Percentiles rank a stretch among this genome's conserved stretches.
phyloP scores from a whole-genome alignment of 2,797 vertebrate species.

The Macroramphosus scolopax region DNA sequence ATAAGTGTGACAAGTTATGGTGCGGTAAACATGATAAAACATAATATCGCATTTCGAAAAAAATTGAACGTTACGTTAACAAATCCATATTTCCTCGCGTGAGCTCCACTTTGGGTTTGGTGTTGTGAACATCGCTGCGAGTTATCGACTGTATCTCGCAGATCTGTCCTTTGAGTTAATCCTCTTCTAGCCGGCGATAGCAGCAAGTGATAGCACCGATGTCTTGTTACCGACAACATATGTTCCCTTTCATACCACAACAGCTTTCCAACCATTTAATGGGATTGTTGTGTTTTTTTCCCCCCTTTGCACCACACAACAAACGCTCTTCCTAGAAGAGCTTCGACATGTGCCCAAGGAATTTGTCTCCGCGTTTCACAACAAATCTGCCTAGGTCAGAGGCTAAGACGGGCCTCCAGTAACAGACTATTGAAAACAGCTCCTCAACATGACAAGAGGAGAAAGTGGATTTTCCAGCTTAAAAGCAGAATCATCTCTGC shows the following conservation, averaged over 20 bases:
- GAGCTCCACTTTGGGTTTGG: slow-evolving; percentile 33
- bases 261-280: slow-evolving; percentile 73
- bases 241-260: slow-evolving; percentile 70
- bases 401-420: slow-evolving; percentile 80
- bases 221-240: slow-evolving; percentile 64
- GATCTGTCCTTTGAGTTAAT: slow-evolving; percentile 62
- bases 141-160: slow-evolving; percentile 65
- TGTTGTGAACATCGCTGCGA: slow-evolving; percentile 26
- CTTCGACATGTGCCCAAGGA: slow-evolving; percentile 72
- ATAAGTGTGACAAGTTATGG: no score
- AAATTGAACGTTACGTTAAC: slow-evolving; percentile 1
- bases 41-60: neutral
- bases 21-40: no score
- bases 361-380: slow-evolving; percentile 63
- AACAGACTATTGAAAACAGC: slow-evolving; percentile 57
- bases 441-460: slow-evolving; percentile 56
- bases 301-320: slow-evolving; percentile 57
- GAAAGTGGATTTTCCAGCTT: slow-evolving; percentile 78
- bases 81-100: neutral
- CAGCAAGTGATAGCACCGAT: slow-evolving; percentile 58
- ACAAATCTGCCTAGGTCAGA: slow-evolving; percentile 75
- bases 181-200: slow-evolving; percentile 63
- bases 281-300: slow-evolving; percentile 71
- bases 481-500: slow-evolving; percentile 71
- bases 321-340: slow-evolving; percentile 72